Conservation (phyloP, 1,140 invertebrate species). For the Cyphomyrmex costatus region DNA sequence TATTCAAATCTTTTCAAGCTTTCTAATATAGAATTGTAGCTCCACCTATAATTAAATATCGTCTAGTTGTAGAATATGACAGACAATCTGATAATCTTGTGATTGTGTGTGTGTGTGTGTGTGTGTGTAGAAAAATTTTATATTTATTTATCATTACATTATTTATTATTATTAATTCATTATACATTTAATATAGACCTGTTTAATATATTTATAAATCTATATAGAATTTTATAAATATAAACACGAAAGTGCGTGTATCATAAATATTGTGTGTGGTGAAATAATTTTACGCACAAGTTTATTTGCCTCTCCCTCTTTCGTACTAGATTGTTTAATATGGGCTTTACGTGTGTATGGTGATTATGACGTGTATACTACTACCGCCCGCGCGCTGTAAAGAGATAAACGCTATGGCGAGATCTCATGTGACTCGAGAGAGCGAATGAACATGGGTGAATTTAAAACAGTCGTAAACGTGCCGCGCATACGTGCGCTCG, state of each 20-base stretch:
- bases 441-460: slow-evolving; percentile 65
- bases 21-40: not conserved
- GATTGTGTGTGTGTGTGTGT: too few species aligned
- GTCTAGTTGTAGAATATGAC: not conserved
- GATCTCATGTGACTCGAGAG: slow-evolving; percentile 75
- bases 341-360: slow-evolving; percentile 10
- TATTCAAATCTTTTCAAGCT: not conserved
- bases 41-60: not conserved
- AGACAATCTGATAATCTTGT: not conserved
- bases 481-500: slow-evolving; percentile 74
- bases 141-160: not conserved
- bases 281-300: not conserved
- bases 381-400: slow-evolving; percentile 79
- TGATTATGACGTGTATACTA: slow-evolving; percentile 61
- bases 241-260: not conserved
- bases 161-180: not conserved
- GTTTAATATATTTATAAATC: not conserved
- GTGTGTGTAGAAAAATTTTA: too few species aligned
- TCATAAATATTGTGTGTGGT: not conserved
- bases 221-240: not conserved
- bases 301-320: not conserved
- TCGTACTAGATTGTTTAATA: slow-evolving; percentile 12
- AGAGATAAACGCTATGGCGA: slow-evolving; percentile 78
- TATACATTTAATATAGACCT: not conserved
- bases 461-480: slow-evolving; percentile 78